Conservation (phyloP, 64 coral and sea anemone species). For the Astreopora myriophthalma region DNA sequence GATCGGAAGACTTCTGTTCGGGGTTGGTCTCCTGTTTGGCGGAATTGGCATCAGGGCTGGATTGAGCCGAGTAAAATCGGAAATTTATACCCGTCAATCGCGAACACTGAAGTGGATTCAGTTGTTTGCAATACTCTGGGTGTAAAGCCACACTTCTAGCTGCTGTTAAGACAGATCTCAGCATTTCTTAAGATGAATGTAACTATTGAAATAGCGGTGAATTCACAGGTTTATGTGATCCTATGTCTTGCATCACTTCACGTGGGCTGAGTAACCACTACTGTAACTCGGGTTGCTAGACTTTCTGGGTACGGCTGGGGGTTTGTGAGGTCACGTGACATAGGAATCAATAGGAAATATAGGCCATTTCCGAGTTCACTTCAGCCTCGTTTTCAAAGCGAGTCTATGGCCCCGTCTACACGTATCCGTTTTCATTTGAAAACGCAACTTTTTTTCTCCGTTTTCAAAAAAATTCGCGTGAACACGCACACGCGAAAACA, state of each 20-base stretch:
- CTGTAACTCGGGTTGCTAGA: not conserved
- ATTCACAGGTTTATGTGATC: not conserved
- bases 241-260: slow-evolving; percentile 18
- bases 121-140: slow-evolving; percentile 7
- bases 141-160: slow-evolving; percentile 25
- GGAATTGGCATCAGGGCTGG: slow-evolving; percentile 5
- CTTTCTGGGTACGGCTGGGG: not conserved
- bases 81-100: slow-evolving; percentile 26
- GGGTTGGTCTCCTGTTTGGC: not conserved
- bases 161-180: slow-evolving; percentile 20
- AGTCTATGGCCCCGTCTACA: no score
- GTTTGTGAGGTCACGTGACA: no score
- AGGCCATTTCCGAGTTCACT: no score
- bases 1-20: not conserved
- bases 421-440: no score
- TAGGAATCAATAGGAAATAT: no score
- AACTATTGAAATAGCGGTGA: not conserved
- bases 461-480: no score
- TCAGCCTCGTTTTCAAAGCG: no score
- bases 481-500: no score
- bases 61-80: slow-evolving; percentile 6
- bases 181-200: slow-evolving; percentile 31
- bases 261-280: slow-evolving; percentile 13
- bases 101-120: slow-evolving; percentile 16
- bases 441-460: no score